Evolutionary conservation across 2,888 invertebrate genomes (phyloP).

Genomic region (Elaeidobius kamerunicus): DNA sequence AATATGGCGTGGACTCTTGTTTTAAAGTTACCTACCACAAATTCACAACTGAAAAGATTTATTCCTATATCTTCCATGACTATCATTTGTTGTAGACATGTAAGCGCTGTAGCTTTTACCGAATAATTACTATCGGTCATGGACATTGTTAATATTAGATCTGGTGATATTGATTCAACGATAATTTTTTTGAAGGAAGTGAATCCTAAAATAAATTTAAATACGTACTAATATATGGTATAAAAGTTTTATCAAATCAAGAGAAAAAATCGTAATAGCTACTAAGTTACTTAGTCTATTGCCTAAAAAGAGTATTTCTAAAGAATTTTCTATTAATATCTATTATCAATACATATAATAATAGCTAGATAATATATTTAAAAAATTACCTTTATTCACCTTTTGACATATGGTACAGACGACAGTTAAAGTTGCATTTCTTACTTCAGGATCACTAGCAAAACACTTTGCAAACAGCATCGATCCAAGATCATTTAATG

Average conservation of each 20-base stretch:
- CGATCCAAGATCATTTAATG: conserved; percentile 62
- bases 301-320: too few relatives aligned
- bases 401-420: conserved; percentile 67
- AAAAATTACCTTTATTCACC: conserved; percentile 62
- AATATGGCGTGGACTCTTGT: too few relatives aligned
- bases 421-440: conserved; percentile 74
- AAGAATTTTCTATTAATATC: too few relatives aligned
- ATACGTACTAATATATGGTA: too few relatives aligned
- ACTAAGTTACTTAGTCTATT: too few relatives aligned
- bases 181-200: conserved; percentile 73
- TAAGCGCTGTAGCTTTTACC: conserved; percentile 72
- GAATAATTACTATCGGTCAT: conserved; percentile 69
- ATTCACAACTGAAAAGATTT: conserved; percentile 49
- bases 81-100: conserved; percentile 66
- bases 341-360: too few relatives aligned
- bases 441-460: conserved; percentile 73
- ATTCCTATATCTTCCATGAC: conserved; percentile 66
- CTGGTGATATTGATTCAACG: conserved; percentile 61
- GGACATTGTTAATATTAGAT: conserved; percentile 62
- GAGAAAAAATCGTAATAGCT: too few relatives aligned
- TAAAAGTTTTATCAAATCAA: too few relatives aligned
- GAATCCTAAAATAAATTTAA: conserved; percentile 32
- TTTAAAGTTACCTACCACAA: conserved; percentile 23
- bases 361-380: neutral
- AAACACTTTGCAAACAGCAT: conserved; percentile 68